phyloP scores from a whole-genome alignment of 1,140 invertebrate genomes.

The Amyelois transitella region DNA sequence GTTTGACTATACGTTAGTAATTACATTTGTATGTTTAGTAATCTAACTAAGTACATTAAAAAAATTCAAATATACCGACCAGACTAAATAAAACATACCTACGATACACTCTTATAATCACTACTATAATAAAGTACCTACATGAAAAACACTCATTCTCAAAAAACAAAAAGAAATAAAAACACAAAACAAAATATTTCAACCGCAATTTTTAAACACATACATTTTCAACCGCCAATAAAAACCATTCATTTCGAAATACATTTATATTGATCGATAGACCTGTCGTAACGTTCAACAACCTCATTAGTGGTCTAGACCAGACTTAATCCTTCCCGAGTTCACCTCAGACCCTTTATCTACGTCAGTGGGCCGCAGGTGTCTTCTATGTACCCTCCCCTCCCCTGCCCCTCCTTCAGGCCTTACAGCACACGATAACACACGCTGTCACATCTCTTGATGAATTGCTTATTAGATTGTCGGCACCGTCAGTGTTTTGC shows the following conservation, averaged over 20 bases:
- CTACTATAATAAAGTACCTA: too few species aligned
- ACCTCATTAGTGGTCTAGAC: slow-evolving; percentile 54
- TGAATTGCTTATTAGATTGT: slow-evolving; percentile 63
- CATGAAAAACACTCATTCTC: too few species aligned
- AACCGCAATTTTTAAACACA: too few species aligned
- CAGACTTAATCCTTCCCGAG: slow-evolving; percentile 46
- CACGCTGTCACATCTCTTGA: slow-evolving; percentile 54
- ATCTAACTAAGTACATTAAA: too few species aligned
- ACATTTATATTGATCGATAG: slow-evolving; percentile 37
- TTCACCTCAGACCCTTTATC: slow-evolving; percentile 53
- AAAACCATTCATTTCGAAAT: slow-evolving; percentile 23
- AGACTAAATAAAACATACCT: too few species aligned
- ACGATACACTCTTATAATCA: too few species aligned
- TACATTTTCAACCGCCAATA: slow-evolving; percentile 17
- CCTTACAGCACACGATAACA: slow-evolving; percentile 38
- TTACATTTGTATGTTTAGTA: too few species aligned
- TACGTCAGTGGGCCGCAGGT: slow-evolving; percentile 50
- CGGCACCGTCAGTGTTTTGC: slow-evolving; percentile 33
- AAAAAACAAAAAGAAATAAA: not conserved
- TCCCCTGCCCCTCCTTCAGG: slow-evolving; percentile 10
- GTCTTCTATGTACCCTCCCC: slow-evolving; percentile 30
- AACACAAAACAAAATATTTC: too few species aligned
- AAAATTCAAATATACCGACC: too few species aligned
- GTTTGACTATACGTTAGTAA: too few species aligned
- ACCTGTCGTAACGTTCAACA: slow-evolving; percentile 15